Percentiles rank a stretch among this genome's conserved stretches.
Conservation (phyloP, 2,888 invertebrate genomes). For the Imbricaverruca yamaguchii region DNA sequence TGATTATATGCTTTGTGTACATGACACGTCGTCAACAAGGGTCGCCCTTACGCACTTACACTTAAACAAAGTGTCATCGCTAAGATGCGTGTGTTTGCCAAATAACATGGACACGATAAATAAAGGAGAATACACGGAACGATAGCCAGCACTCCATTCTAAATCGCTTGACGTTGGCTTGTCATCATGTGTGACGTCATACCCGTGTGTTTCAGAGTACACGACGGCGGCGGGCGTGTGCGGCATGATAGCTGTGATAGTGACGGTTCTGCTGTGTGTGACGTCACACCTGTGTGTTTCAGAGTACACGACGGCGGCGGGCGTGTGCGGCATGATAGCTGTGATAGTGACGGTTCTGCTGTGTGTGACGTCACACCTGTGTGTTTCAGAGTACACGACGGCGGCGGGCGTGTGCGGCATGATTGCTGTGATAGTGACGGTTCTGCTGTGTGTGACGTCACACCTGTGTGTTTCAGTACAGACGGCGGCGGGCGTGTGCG, state of each 20-base stretch:
- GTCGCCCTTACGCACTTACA: too few relatives aligned
- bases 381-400: constrained; percentile 4
- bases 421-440: neutral
- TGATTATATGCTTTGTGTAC: too few relatives aligned
- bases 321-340: constrained; percentile 4
- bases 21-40: too few relatives aligned
- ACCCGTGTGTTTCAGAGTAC: neutral
- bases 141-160: too few relatives aligned
- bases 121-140: too few relatives aligned
- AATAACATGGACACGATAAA: too few relatives aligned
- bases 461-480: constrained; percentile 3
- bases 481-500: constrained; percentile 6
- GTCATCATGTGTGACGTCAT: neutral
- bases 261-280: neutral
- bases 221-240: constrained; percentile 12
- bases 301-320: constrained; percentile 12
- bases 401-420: constrained; percentile 16
- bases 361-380: constrained; percentile 11
- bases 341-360: neutral
- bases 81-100: too few relatives aligned
- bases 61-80: too few relatives aligned
- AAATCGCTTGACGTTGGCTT: too few relatives aligned
- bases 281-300: constrained; percentile 9
- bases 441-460: constrained; percentile 5
- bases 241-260: neutral